Evolutionary conservation across 2,888 invertebrate genomes (phyloP).

Genomic region (Heliconius ismenius): DNA sequence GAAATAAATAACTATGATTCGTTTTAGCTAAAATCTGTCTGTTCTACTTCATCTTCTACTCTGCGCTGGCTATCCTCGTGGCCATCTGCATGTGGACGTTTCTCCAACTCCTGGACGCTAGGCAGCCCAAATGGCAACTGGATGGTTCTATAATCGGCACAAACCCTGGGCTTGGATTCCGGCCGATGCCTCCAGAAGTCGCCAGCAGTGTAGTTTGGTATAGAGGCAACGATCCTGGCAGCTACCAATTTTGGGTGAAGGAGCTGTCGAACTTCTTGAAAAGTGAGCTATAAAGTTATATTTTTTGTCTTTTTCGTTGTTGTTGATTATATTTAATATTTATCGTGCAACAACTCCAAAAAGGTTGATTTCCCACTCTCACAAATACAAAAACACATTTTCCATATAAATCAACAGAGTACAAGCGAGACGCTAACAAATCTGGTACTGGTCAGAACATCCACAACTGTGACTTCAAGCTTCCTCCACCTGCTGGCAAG

Average conservation of each 20-base stretch:
- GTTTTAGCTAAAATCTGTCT: constrained; percentile 92
- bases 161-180: constrained; percentile 97
- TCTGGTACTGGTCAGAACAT: constrained; percentile 89
- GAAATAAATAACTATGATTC: background rate
- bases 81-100: constrained; percentile 97
- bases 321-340: background rate
- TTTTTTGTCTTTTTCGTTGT: too few species aligned
- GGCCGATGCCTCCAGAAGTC: constrained; percentile 93
- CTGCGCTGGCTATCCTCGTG: constrained; percentile 94
- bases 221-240: constrained; percentile 88
- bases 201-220: constrained; percentile 98
- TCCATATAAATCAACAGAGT: constrained; percentile 76
- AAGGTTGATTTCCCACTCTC: background rate
- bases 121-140: constrained; percentile 94
- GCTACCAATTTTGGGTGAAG: constrained; percentile 90
- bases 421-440: constrained; percentile 87
- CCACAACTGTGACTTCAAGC: constrained; percentile 88
- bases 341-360: background rate
- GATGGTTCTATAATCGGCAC: constrained; percentile 94
- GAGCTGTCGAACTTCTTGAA: constrained; percentile 88
- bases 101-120: constrained; percentile 93
- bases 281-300: constrained; percentile 79
- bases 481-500: constrained; percentile 86
- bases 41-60: constrained; percentile 98
- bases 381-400: too few species aligned